phyloP scores from a whole-genome alignment of 2,888 invertebrate genomes.

The Xanthostigma xanthostigma region DNA sequence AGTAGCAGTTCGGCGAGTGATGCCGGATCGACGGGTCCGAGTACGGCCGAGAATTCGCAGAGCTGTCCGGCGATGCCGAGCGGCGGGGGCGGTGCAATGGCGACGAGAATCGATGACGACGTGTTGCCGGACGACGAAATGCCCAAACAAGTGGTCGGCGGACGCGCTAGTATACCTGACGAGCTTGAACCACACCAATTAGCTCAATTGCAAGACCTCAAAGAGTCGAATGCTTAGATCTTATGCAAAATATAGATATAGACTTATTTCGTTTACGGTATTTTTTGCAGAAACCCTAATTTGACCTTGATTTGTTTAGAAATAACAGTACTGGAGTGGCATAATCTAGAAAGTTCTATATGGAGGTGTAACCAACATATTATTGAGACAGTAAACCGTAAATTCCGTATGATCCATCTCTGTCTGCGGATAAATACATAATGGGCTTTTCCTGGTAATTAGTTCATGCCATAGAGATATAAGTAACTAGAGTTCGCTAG shows the following conservation, averaged over 20 bases:
- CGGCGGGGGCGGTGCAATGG: slow-evolving; percentile 21
- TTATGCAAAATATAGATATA: background rate
- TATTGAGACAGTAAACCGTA: too few relatives aligned
- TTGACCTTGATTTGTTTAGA: too few relatives aligned
- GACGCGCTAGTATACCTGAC: slow-evolving; percentile 73
- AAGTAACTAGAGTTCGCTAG: too few relatives aligned
- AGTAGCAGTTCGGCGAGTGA: slow-evolving; percentile 55
- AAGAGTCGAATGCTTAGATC: slow-evolving; percentile 77
- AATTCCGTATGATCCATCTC: too few relatives aligned
- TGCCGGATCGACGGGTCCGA: slow-evolving; percentile 46
- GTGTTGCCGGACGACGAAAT: slow-evolving; percentile 31
- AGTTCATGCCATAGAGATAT: too few relatives aligned
- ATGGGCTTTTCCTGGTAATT: too few relatives aligned
- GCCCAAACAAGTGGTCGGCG: slow-evolving; percentile 59
- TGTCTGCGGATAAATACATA: too few relatives aligned
- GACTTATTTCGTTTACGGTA: too few relatives aligned
- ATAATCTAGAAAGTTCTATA: too few relatives aligned
- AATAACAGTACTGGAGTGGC: too few relatives aligned
- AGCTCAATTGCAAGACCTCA: slow-evolving; percentile 73
- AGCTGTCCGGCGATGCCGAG: slow-evolving; percentile 26
- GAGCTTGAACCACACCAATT: slow-evolving; percentile 80
- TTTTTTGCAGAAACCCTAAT: too few relatives aligned
- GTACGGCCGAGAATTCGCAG: slow-evolving; percentile 45
- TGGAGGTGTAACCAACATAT: too few relatives aligned
- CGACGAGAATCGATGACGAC: slow-evolving; percentile 24